Percentiles rank a stretch among this genome's conserved stretches.
These are phyloP conservation scores for Galeruca laticollis DNA, from an alignment of 2,888 invertebrate genomes.

Conservation along the genomic window DNA sequence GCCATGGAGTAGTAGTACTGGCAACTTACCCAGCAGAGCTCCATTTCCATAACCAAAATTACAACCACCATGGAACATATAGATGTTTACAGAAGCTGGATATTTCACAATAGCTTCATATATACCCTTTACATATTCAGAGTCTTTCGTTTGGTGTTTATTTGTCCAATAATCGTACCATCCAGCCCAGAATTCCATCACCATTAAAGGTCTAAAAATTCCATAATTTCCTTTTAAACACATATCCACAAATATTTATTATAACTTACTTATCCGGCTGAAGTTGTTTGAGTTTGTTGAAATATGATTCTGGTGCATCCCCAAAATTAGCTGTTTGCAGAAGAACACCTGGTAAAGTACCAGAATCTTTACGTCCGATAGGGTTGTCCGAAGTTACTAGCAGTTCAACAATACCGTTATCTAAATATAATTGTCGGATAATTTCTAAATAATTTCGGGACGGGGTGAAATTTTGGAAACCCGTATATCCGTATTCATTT, in stretches of 20 bases:
- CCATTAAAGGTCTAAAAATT: conserved; percentile 67
- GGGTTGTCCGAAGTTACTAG: conserved; percentile 66
- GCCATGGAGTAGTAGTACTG: too few species aligned
- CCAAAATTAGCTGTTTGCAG: conserved; percentile 49
- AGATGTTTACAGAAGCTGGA: conserved; percentile 78
- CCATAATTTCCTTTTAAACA: not conserved
- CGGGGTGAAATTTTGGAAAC: conserved; percentile 38
- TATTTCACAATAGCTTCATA: conserved; percentile 55
- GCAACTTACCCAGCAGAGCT: conserved; percentile 51
- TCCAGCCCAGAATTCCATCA: conserved; percentile 73
- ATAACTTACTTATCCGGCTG: conserved; percentile 43
- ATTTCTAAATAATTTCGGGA: conserved; percentile 66
- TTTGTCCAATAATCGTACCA: conserved; percentile 73
- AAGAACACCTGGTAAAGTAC: conserved; percentile 20
- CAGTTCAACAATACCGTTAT: conserved; percentile 65
- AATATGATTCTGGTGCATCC: conserved; percentile 39
- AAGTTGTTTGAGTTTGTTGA: conserved; percentile 42
- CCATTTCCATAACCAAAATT: conserved; percentile 77
- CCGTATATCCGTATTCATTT: conserved; percentile 70
- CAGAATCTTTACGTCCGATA: conserved; percentile 15
- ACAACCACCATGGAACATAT: conserved; percentile 92
- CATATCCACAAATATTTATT: not conserved
- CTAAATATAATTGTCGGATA: conserved; percentile 62
- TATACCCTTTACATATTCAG: conserved; percentile 47
- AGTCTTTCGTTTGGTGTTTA: conserved; percentile 53